Evolutionary conservation across 2,888 invertebrate species (phyloP).

Genomic region (Stramonita haemastoma): DNA sequence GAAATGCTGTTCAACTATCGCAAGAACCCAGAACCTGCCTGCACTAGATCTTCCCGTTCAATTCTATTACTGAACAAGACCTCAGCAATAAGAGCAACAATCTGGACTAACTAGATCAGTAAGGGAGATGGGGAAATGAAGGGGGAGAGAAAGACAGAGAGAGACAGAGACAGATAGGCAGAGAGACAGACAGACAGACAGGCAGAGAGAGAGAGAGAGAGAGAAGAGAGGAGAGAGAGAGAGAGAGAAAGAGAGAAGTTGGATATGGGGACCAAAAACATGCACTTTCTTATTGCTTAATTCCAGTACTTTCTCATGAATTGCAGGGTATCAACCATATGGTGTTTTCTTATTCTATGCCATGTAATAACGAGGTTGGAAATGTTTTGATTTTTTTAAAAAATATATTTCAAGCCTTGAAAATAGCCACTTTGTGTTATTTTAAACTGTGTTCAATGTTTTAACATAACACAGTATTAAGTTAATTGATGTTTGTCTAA

Average conservation of each 20-base stretch:
- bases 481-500: too few species aligned
- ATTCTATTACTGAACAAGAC: not conserved
- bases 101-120: not conserved
- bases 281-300: not conserved
- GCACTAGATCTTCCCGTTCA: too few species aligned
- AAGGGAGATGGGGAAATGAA: not conserved
- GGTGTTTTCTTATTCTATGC: not conserved
- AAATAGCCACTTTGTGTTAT: not conserved
- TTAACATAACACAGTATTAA: too few species aligned
- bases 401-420: not conserved
- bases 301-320: not conserved
- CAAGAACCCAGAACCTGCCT: too few species aligned
- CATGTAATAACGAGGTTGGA: too few species aligned
- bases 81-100: not conserved
- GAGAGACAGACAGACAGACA: not conserved
- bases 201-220: not conserved
- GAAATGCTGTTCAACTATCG: too few species aligned
- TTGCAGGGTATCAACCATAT: not conserved
- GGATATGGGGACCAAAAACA: not conserved
- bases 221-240: not conserved
- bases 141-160: not conserved
- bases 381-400: not conserved
- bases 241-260: not conserved
- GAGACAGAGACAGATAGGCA: not conserved
- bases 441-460: not conserved